These are phyloP conservation scores for Dysdera silvatica DNA, from an alignment of 1,140 invertebrate species.

Conservation along the genomic window DNA sequence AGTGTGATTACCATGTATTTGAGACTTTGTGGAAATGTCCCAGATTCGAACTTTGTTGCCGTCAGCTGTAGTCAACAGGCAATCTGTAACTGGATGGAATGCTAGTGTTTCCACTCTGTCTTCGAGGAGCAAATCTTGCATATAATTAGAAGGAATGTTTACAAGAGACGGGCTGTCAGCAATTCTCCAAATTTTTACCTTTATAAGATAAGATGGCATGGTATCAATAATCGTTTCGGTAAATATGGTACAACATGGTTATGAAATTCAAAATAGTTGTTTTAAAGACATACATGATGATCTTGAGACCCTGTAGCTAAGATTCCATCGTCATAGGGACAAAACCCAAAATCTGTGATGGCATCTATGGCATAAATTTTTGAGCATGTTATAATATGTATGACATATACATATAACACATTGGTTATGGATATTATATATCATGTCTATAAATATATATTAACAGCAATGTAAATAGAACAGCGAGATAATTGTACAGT, in stretches of 20 bases:
- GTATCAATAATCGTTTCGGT: neutral
- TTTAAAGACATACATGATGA: conserved; percentile 56
- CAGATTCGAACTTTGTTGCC: conserved; percentile 73
- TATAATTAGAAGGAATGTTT: conserved; percentile 67
- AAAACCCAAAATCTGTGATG: conserved; percentile 76
- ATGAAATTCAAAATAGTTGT: conserved; percentile 9
- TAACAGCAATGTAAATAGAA: neutral
- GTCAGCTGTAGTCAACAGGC: conserved; percentile 68
- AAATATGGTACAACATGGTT: neutral
- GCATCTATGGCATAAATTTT: conserved; percentile 64
- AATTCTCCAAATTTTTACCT: conserved; percentile 80
- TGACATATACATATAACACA: neutral
- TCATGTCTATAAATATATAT: neutral
- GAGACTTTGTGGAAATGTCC: conserved; percentile 73
- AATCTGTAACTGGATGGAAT: conserved; percentile 80
- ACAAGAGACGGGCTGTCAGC: conserved; percentile 59
- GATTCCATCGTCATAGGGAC: conserved; percentile 85
- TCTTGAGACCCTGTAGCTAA: conserved; percentile 84
- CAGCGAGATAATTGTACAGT: neutral
- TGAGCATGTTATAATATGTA: neutral
- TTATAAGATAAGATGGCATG: conserved; percentile 35
- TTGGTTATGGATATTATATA: neutral
- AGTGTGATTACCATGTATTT: conserved; percentile 58
- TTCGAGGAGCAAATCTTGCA: conserved; percentile 69
- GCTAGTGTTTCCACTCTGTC: conserved; percentile 75